Conservation (phyloP, 1,140 invertebrate species). For the Aphidius ervi region DNA sequence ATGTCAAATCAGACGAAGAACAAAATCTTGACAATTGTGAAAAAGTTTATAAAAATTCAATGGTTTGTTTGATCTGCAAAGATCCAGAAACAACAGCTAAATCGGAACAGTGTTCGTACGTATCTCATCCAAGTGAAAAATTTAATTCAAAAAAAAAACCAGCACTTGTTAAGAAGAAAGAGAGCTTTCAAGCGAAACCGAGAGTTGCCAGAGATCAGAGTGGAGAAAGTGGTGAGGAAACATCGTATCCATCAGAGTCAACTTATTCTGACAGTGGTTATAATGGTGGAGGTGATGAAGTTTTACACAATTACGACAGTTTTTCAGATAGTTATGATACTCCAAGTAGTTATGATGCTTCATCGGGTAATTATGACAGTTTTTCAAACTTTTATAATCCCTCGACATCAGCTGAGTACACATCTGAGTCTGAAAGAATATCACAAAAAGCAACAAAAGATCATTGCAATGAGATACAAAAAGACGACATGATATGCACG, state of each 20-base stretch:
- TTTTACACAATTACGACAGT: constrained; percentile 28
- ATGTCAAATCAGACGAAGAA: neutral
- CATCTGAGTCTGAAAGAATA: constrained; percentile 11
- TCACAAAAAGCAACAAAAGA: constrained; percentile 12
- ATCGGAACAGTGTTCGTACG: constrained; percentile 71
- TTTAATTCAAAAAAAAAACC: constrained; percentile 57
- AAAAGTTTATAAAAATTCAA: constrained; percentile 61
- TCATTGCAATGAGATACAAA: constrained; percentile 58
- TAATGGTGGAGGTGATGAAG: constrained; percentile 31
- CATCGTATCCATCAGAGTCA: constrained; percentile 25
- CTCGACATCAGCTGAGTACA: neutral
- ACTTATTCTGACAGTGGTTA: constrained; percentile 16
- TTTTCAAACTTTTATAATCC: neutral
- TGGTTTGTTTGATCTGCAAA: constrained; percentile 67
- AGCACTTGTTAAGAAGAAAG: constrained; percentile 20
- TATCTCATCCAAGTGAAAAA: constrained; percentile 59
- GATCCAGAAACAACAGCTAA: constrained; percentile 67
- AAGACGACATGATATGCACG: constrained; percentile 63
- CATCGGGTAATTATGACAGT: constrained; percentile 7
- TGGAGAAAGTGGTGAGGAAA: constrained; percentile 24
- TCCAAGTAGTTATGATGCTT: neutral
- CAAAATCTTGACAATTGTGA: constrained; percentile 51
- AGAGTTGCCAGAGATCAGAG: constrained; percentile 14
- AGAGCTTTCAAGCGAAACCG: constrained; percentile 30
- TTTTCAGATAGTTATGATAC: neutral